Evolutionary conservation across 2,888 invertebrate species (phyloP).

Genomic region (Platynereis dumerilii): DNA sequence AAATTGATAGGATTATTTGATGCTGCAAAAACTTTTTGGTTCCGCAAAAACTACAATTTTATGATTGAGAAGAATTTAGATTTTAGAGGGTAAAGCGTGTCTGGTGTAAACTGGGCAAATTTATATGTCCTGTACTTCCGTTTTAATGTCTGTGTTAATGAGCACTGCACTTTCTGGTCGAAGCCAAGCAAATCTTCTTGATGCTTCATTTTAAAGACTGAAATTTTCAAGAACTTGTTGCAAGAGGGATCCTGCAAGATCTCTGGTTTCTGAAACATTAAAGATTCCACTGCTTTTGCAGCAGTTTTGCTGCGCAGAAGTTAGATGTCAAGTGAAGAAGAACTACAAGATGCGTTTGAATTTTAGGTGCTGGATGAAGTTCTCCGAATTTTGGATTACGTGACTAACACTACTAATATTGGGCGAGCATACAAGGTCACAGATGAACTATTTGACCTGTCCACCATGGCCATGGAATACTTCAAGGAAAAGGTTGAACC

Average conservation of each 20-base stretch:
- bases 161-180: no score
- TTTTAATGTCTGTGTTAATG: no score
- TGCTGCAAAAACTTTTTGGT: not conserved
- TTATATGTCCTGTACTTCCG: no score
- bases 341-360: not conserved
- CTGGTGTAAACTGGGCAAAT: no score
- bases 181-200: no score
- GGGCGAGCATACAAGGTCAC: slow-evolving; percentile 61
- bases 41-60: not conserved
- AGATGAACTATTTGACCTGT: slow-evolving; percentile 27
- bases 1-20: not conserved
- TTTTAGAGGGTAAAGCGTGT: not conserved
- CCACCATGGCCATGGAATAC: slow-evolving; percentile 31
- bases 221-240: no score
- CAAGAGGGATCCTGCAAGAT: no score
- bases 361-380: slow-evolving; percentile 69
- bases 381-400: slow-evolving; percentile 17
- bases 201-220: no score
- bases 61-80: not conserved
- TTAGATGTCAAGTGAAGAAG: no score
- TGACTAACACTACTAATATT: slow-evolving; percentile 67
- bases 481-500: slow-evolving; percentile 29
- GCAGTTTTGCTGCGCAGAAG: no score
- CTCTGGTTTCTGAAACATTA: no score
- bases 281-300: no score